Evolutionary conservation across 92 coral and sea anemone genomes (phyloP).

Genomic region (Zoanthus sansibaricus): DNA sequence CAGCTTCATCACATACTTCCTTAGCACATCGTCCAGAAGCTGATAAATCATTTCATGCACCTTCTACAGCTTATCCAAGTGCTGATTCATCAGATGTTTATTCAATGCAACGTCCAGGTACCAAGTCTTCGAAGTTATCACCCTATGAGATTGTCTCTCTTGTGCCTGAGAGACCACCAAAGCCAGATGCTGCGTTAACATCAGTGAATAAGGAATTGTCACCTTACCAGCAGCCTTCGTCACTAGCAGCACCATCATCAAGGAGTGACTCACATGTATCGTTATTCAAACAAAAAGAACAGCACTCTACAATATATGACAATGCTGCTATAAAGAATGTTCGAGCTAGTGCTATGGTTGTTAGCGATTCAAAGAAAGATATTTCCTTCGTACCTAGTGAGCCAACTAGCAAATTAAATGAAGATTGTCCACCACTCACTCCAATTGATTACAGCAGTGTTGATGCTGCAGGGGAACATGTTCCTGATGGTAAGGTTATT

Average conservation of each 20-base stretch:
- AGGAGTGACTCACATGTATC: neutral
- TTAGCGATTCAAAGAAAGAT: neutral
- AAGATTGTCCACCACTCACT: slow-evolving; percentile 10
- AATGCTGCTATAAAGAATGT: slow-evolving; percentile 34
- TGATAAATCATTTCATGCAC: no score
- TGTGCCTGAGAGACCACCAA: slow-evolving; percentile 30
- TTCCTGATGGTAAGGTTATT: slow-evolving; percentile 31
- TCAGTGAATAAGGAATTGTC: slow-evolving; percentile 16
- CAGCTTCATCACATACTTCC: neutral
- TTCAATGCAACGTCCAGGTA: neutral
- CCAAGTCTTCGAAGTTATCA: slow-evolving; percentile 3
- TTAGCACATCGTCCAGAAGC: no score
- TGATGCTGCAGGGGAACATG: neutral
- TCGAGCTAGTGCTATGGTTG: slow-evolving; percentile 2
- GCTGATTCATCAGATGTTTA: neutral
- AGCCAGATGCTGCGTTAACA: neutral
- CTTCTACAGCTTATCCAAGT: no score
- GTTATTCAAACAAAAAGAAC: neutral
- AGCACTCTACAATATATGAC: slow-evolving; percentile 18
- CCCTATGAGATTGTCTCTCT: slow-evolving; percentile 26
- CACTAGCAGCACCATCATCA: neutral
- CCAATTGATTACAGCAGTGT: slow-evolving; percentile 39
- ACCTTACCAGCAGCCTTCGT: slow-evolving; percentile 29
- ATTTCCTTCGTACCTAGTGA: neutral
- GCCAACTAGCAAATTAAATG: neutral